Evolutionary conservation across 2,113 vertebrate species (phyloP).

Genomic region (Rhynchomys soricoides): DNA sequence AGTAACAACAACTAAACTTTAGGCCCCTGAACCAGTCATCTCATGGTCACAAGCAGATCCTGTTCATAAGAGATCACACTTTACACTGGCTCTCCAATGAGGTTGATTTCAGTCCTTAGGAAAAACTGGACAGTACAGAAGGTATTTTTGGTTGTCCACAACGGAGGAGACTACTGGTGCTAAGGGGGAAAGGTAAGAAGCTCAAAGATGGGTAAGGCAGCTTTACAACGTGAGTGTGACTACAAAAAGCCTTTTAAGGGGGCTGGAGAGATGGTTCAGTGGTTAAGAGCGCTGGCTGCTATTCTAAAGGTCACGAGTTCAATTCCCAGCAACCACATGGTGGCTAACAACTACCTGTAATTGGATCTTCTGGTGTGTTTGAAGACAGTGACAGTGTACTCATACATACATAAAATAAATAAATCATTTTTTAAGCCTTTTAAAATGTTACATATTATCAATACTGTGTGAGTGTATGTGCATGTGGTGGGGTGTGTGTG

Average conservation of each 20-base stretch:
- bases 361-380: too few relatives aligned
- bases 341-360: too few relatives aligned
- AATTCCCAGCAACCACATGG: too few relatives aligned
- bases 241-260: too few relatives aligned
- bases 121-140: not conserved
- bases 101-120: not conserved
- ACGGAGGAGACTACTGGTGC: not conserved
- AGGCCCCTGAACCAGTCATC: not conserved
- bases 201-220: not conserved
- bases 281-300: too few relatives aligned
- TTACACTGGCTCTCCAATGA: not conserved
- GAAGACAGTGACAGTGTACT: too few relatives aligned
- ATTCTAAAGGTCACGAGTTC: too few relatives aligned
- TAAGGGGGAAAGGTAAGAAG: not conserved
- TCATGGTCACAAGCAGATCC: not conserved
- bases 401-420: too few relatives aligned
- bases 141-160: not conserved
- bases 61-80: not conserved
- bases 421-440: too few relatives aligned
- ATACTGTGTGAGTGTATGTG: not conserved
- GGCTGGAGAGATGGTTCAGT: too few relatives aligned
- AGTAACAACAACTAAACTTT: slow-evolving; percentile 36
- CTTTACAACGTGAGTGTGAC: not conserved
- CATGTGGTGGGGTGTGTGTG: too few relatives aligned
- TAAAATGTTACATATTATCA: not conserved